Base-by-base conservation (phyloP, 2,797 vertebrate species). In the Notolabrus celidotus region DNA sequence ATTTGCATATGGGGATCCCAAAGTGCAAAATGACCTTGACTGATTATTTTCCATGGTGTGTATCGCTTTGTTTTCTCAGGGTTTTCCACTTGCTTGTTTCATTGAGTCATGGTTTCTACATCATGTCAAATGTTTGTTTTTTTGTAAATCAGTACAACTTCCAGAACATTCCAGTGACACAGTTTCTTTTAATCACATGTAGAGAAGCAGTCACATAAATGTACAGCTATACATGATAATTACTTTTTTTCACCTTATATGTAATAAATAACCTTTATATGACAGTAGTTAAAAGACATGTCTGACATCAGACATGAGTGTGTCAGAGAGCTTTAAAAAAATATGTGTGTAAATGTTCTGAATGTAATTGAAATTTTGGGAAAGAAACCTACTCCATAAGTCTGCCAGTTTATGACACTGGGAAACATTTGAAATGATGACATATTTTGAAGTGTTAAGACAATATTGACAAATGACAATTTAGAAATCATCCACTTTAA, bases 1-100 rank as follows among this genome's bases (percentile, higher is more conserved):
- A 79, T 88, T 79, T 86, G 10, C 79, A 79, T 80, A 22, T 20
- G 80, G 84, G 72, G 46, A 72, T 80, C 71, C 82, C 65, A 25
- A 3, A 47, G 34, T 36, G 12, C 14, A 5, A 16, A 22, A 8
- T 19, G 2, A 36, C 22, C 49, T 49, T 16, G 16, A 16, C 25
- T 71, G 16, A 71, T 58, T 67, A 4, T 49, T 62, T 51, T 59
- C 46, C 57, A 64, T 14, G 22, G 9, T 9, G 31, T 1, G 19
- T 68, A 19, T 55, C 10, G 3, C 6, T 38, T 12, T 25, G 16
- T 47, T 53, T 3, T 39, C 31, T 71, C 17, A 70, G 80, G 71
- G 39, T 54, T 73, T 81, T 78, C 52, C 58, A 17, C 77, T 43
- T 9, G 10, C 17, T 53, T 63, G 33, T 50, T 63, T 61, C 12